Conservation (phyloP, 2,888 invertebrate genomes). For the Gryllus longicercus region DNA sequence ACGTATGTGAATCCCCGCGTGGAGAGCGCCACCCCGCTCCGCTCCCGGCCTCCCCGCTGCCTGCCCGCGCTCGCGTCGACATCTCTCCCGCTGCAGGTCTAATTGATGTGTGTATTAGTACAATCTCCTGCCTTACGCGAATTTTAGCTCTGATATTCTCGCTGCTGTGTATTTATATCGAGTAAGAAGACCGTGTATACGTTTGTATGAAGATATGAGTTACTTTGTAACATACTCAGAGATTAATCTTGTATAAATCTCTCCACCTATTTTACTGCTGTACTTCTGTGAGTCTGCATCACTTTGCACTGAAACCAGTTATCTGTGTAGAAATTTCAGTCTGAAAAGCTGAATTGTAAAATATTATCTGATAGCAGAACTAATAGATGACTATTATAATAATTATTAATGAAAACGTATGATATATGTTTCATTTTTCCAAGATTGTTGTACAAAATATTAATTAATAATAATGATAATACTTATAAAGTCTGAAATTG, state of each 20-base stretch:
- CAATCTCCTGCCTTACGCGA: conserved; percentile 8
- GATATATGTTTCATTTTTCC: conserved; percentile 17
- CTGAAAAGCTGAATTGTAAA: conserved; percentile 19
- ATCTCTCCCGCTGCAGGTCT: neutral
- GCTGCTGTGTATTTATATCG: conserved; percentile 17
- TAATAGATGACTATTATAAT: conserved; percentile 18
- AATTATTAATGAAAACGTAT: conserved; percentile 11
- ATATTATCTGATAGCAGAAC: conserved; percentile 21
- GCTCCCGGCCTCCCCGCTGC: neutral
- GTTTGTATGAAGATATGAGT: conserved; percentile 17
- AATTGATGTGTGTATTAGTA: conserved; percentile 10
- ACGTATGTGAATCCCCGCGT: too few species aligned
- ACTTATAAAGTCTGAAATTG: conserved; percentile 4
- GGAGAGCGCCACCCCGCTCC: neutral
- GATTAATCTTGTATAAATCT: conserved; percentile 10
- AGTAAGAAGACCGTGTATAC: conserved; percentile 17
- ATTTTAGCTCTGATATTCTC: conserved; percentile 11
- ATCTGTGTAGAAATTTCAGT: conserved; percentile 20
- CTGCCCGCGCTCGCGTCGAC: neutral
- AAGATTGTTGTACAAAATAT: conserved; percentile 17
- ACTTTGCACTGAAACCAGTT: conserved; percentile 12
- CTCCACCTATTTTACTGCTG: conserved; percentile 17
- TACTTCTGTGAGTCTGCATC: conserved; percentile 17
- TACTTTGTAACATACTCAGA: conserved; percentile 4
- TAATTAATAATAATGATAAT: conserved; percentile 20